Evolutionary conservation across 2,888 invertebrate genomes (phyloP), one percentile per base, ranked within the genome.

Genomic region (Spodoptera littoralis): DNA sequence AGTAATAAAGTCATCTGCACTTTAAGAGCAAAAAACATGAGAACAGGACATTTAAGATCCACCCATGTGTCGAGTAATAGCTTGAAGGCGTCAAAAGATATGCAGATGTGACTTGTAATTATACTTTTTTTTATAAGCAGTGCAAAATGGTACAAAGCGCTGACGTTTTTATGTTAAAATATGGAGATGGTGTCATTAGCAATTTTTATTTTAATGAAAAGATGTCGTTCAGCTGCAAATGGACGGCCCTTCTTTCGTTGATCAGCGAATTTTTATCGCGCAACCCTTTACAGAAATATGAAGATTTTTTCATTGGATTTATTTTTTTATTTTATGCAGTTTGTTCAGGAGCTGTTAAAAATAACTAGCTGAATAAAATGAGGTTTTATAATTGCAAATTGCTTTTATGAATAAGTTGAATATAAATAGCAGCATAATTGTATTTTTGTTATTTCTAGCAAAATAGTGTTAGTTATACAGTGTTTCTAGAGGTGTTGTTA

Each of bases 161-260:
- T 90, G 90, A 92, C 88, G 86, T 89, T 87, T 91, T 91, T 89
- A 94, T 92, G 94, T 90, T 88, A 94, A 94, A 91, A 89, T 92
- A 93, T 94, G 94, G 89, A 92, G 89, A 94, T 94, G 85, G 86
- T 87, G 89, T 89, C 92, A 92, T 94, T 93, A 92, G 88, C 88
- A 90, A 91, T 91, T 93, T 90, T 91, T 88, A 87, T 88, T 92
- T 87, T 89, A 92, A 92, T 90, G 87, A 91, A 89, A 89, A 88
- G 88, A 90, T 88, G 90, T 89, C 90, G 84, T 82, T 76, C 85
- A 79, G 49, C 53, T 78, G 70, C 65, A 72, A 80, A 78, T 73
- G 59, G 80, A 82, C 70, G 77, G 79, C 85, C 83, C 85, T 80
- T 75, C 60, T 71, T 63, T 76, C 82, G 75, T 82, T 84, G 88